Base-by-base conservation (phyloP, 92 coral and sea anemone species). In the Phenganax subtilis region DNA sequence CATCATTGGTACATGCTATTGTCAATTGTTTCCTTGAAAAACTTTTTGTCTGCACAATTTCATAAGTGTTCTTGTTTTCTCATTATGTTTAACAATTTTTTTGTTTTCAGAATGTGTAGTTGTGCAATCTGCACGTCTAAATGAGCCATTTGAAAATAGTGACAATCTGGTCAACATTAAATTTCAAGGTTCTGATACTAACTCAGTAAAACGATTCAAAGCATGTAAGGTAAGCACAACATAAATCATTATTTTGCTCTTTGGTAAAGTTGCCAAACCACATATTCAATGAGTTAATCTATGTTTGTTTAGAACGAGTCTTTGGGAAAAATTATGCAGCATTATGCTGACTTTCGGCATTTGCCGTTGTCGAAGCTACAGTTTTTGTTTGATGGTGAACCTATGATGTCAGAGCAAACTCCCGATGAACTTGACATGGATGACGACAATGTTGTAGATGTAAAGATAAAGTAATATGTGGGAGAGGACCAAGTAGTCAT, bases 381-480 rank as follows among this genome's bases (percentile, higher is more conserved):
- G 58, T 91, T 94, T 80, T 60, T 61, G 29, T 91, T 94, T 68
- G 98, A 94, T 79, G 98, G 97, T 0, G 98, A 94, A 57, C 75
- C 55, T 31, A 85, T 92, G 31, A 80, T 51, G 3, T 91, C 96
- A 55, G 84, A 67, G 12, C 88, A 91, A 82, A 90, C 93, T n/a
- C 94, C 97, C 8, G 91, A 79, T 6, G 97, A 90, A 25, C 88
- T 94, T 8, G 98, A 92, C 62, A 91, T 94, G 96, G 97, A 94
- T 54, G 91, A 94, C 29, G 98, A 90, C 15, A 85, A 92, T 81
- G 87, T 94, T 11, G 89, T 94, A 10, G 98, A 94, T 81, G 98
- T 92, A 4, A 76, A 86, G 78, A 83, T 85, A 57, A 84, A 75
- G 27, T 67, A 37, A 52, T 44, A 20, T 37, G 66, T 31, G 30